Evolutionary conservation across 64 coral and sea anemone genomes (phyloP).

Genomic region (Montipora efflorescens): DNA sequence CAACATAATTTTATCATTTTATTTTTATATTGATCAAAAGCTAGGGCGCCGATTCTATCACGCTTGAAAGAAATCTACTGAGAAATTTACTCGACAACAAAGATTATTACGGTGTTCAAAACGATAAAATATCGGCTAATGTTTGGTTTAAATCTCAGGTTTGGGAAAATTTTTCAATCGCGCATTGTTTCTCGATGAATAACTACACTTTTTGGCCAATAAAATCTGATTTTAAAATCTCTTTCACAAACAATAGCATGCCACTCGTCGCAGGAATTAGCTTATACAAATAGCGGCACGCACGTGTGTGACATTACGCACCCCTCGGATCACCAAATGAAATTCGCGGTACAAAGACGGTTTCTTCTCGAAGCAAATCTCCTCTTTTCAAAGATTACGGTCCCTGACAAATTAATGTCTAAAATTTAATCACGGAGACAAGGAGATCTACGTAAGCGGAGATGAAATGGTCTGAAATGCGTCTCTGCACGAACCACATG

Average conservation of each 20-base stretch:
- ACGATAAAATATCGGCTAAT: not conserved
- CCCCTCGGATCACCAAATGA: not conserved
- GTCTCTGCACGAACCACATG: too few relatives aligned
- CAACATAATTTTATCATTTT: too few relatives aligned
- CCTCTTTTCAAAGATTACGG: too few relatives aligned
- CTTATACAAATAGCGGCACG: not conserved
- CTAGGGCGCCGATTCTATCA: not conserved
- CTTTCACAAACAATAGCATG: not conserved
- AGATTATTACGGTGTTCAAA: not conserved
- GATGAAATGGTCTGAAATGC: too few relatives aligned
- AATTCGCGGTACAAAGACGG: not conserved
- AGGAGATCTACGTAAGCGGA: not conserved
- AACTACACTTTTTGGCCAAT: not conserved
- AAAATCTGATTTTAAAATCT: not conserved
- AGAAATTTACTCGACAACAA: too few relatives aligned
- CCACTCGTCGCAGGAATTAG: not conserved
- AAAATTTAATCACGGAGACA: too few relatives aligned
- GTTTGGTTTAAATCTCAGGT: not conserved
- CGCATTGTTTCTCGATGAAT: not conserved
- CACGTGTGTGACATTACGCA: not conserved
- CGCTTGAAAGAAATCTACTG: not conserved
- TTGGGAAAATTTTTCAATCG: not conserved
- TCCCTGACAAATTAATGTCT: too few relatives aligned
- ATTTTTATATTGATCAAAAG: too few relatives aligned
- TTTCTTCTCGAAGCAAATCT: not conserved